Evolutionary conservation across 2,888 invertebrate genomes (phyloP), one percentile per base, ranked within the genome.

Genomic region (Hofmannophila pseudospretella): DNA sequence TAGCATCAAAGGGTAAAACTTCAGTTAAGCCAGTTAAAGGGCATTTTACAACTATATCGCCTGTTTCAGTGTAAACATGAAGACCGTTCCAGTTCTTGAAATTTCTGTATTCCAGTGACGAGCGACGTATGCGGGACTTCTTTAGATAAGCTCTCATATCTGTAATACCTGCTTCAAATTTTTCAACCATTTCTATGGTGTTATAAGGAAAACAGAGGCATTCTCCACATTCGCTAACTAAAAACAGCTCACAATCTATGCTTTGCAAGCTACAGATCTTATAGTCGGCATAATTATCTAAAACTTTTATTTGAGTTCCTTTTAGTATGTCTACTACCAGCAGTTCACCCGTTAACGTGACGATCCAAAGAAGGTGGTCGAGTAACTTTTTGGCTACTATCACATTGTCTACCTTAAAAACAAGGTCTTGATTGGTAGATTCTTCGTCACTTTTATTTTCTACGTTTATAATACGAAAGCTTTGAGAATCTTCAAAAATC

Each of bases 151-250:
- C 49, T 26, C 38, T 42, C 10, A 73, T 22, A 40, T 72, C 63
- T 32, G 42, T 36, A 30, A 47, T 30, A 26, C 58, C 60, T 31
- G 60, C 54, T 13, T 39, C 38, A 23, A 78, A 51, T 44, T 63
- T 59, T 28, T 51, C 38, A 25, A 45, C 36, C 16, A 85, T 37
- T 20, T 73, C 66, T 32, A 64, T 47, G 11, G 47, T 38, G 12
- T 44, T 51, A 28, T 56, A 56, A 11, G 73, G 61, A 14, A 49
- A 42, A 9, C 42, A 28, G 25, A 78, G 65, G 5, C 53, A 57
- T 47, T 84, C 82, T 10, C 77, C 76, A 58, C 74, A 67, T 54
- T 78, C 74, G 54, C 74, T 84, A 8, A 70, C 47, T 19, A 86
- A 54, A 42, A 64, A 44, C 26, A 84, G 43, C 9, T 51, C 54